Evolutionary conservation across 1,140 invertebrate genomes (phyloP).

Genomic region (Eciton burchellii): DNA sequence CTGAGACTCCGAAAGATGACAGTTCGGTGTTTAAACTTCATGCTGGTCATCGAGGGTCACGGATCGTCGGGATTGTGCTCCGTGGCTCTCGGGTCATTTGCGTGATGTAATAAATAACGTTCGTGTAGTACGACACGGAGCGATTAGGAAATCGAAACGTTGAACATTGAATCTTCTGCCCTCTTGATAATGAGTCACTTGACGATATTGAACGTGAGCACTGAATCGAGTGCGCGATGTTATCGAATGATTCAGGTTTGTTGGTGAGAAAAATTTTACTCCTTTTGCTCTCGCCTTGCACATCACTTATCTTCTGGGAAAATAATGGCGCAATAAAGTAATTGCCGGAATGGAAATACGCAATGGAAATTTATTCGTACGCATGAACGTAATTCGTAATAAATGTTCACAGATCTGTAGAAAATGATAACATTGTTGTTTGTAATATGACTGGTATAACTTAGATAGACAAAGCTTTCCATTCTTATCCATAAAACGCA

Average conservation of each 20-base stretch:
- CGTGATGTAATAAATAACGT: neutral
- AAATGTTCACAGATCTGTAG: constrained; percentile 18
- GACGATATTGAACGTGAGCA: neutral
- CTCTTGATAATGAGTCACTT: constrained; percentile 25
- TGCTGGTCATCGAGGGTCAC: neutral
- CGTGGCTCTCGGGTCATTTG: neutral
- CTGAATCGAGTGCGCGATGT: no score
- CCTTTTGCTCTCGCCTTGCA: no score
- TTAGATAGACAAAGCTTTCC: constrained; percentile 33
- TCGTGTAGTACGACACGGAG: neutral
- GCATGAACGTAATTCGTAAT: constrained; percentile 3
- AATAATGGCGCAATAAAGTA: neutral
- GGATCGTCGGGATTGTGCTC: neutral
- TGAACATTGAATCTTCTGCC: constrained; percentile 5
- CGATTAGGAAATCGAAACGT: neutral
- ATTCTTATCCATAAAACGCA: no score
- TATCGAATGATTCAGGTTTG: constrained; percentile 1
- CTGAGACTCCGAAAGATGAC: constrained; percentile 40
- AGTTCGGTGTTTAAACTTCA: neutral
- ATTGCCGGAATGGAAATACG: neutral
- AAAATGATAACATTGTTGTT: constrained; percentile 28
- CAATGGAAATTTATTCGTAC: constrained; percentile 6
- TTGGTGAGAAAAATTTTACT: neutral
- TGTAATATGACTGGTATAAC: neutral
- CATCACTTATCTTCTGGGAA: neutral